Conservation (phyloP, 2,113 vertebrate genomes). For the Scatophagus argus region DNA sequence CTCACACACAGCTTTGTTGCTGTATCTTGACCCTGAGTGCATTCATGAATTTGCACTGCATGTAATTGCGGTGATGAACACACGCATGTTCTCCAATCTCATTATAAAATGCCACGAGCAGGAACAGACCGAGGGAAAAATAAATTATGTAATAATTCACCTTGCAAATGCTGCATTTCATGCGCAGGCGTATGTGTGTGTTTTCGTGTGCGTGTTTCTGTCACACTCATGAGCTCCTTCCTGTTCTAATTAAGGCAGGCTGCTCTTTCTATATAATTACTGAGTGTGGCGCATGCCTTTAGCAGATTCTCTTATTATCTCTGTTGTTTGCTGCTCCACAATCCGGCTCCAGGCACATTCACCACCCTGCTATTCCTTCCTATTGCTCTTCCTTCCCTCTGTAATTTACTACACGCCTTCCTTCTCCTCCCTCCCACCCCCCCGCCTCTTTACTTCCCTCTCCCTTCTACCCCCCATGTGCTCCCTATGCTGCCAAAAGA, state of each 20-base stretch:
- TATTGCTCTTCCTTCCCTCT: constrained; percentile 46
- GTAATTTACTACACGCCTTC: constrained; percentile 52
- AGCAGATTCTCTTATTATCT: constrained; percentile 73
- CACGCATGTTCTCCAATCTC: constrained; percentile 36
- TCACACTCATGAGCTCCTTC: constrained; percentile 53
- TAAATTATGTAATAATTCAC: constrained; percentile 66
- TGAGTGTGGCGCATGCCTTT: constrained; percentile 52
- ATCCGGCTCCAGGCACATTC: constrained; percentile 53
- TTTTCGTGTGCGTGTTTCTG: constrained; percentile 31
- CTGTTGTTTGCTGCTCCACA: constrained; percentile 63
- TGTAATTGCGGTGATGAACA: neutral
- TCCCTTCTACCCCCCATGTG: constrained; percentile 32
- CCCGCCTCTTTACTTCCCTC: constrained; percentile 26
- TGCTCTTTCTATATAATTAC: constrained; percentile 72
- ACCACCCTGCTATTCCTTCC: constrained; percentile 61
- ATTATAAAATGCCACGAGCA: constrained; percentile 64
- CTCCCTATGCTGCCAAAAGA: constrained; percentile 14
- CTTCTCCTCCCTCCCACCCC: constrained; percentile 20
- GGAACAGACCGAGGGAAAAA: constrained; percentile 23
- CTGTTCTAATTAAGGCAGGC: constrained; percentile 74
- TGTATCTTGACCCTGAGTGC: neutral
- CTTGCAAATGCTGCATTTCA: constrained; percentile 43
- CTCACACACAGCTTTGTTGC: neutral
- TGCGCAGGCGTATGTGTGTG: constrained; percentile 15
- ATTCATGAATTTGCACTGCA: neutral